Evolutionary conservation across 2,113 vertebrate genomes (phyloP).

Genomic region (Rhagologus leucostigma): DNA sequence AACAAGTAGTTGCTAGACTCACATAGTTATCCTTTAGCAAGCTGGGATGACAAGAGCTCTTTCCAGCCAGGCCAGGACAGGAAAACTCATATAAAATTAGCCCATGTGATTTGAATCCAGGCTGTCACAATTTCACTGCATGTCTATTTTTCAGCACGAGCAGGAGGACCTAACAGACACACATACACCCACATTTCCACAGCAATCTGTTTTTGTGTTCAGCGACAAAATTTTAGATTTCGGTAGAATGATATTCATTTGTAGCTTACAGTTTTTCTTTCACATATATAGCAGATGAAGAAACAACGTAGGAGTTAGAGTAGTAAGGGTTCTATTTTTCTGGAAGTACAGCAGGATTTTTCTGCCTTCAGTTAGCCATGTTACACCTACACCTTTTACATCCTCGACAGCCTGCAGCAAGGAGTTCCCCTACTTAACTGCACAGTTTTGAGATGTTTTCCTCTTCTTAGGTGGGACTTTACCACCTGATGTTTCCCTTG

Average conservation of each 20-base stretch:
- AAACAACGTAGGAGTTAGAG: background rate
- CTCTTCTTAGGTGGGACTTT: background rate
- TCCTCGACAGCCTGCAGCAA: accelerated
- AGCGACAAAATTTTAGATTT: background rate
- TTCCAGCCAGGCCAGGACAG: background rate
- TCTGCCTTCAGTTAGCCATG: background rate
- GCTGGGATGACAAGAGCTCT: background rate
- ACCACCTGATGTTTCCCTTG: background rate
- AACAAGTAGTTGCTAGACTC: background rate
- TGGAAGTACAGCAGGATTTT: background rate
- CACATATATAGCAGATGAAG: background rate
- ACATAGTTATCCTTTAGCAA: background rate
- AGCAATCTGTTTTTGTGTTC: background rate
- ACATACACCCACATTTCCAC: background rate
- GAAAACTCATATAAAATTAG: background rate
- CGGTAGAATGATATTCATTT: background rate
- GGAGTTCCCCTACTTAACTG: background rate
- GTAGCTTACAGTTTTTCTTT: background rate
- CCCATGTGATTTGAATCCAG: background rate
- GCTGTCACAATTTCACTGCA: background rate
- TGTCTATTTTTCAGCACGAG: background rate
- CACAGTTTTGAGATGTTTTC: accelerated
- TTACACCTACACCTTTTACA: background rate
- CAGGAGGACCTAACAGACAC: background rate
- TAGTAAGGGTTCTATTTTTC: background rate